Evolutionary conservation across 2,888 invertebrate genomes (phyloP).

Genomic region (Drosophila acutilabella): DNA sequence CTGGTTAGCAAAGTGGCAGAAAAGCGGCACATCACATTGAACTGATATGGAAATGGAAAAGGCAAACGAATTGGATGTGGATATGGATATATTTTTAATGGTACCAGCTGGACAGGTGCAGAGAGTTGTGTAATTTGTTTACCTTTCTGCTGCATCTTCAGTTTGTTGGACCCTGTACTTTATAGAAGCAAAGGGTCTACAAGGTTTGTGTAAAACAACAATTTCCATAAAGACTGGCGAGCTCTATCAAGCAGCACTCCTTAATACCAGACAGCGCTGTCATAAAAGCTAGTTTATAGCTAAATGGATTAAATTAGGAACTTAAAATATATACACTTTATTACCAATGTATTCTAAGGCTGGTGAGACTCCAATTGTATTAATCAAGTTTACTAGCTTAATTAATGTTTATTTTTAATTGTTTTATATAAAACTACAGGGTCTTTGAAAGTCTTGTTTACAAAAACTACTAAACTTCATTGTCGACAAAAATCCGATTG

Average conservation of each 20-base stretch:
- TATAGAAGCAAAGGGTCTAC: not conserved
- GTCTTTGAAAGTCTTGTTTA: not conserved
- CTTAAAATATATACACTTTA: no score
- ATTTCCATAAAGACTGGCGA: not conserved
- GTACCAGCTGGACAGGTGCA: slow-evolving; percentile 35
- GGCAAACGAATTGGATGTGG: slow-evolving; percentile 3
- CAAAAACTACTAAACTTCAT: not conserved
- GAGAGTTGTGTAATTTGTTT: slow-evolving; percentile 6
- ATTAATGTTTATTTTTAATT: no score
- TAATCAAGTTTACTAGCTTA: no score
- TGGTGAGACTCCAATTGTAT: no score
- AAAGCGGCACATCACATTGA: slow-evolving; percentile 23
- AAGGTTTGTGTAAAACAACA: not conserved
- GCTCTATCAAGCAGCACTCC: no score
- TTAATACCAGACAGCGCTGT: no score
- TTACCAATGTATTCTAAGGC: no score
- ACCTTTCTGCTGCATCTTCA: not conserved
- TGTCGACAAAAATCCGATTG: not conserved
- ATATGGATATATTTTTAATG: slow-evolving; percentile 19
- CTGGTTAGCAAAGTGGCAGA: slow-evolving; percentile 25
- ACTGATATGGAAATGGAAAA: slow-evolving; percentile 28
- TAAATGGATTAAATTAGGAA: no score
- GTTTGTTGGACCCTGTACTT: not conserved
- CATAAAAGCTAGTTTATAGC: no score
- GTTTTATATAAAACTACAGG: not conserved